Base-by-base conservation (phyloP, 2,888 invertebrate genomes). In the Linnaemya tessellans region DNA sequence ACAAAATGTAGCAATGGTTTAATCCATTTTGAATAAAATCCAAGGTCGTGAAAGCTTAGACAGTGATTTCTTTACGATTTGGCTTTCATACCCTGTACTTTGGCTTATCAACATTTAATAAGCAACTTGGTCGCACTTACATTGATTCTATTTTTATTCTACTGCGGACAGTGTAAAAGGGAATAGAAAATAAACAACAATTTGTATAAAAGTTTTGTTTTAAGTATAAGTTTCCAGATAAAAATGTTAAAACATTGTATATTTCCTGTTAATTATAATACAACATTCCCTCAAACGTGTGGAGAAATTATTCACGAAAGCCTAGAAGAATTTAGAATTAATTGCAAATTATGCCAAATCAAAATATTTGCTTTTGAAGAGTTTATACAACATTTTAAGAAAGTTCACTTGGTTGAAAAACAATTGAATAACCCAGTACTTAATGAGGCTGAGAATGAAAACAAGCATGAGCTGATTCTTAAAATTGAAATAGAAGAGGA, bases 331-430 rank as follows among this genome's bases (percentile, higher is more conserved):
- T 84, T 84, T 46, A 49, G 73, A 18, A 78, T 84, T 8, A 73
- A 73, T 38, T 84, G 84, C 22, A 84, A 67, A 43, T 13, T 84
- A 11, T 84, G 84, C 38, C 73, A 84, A 78, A 78, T 84, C 0
- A 84, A 84, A 64, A 84, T 84, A 80, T 84, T 84, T 10, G 68
- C 81, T 1, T 84, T 81, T 74, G 67, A 81, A 56, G 84, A 84
- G 46, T 84, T 84, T 35, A 41, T 87, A 20, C 58, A 35, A 11
- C 87, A 87, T 64, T 84, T 83, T 15, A 87, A 83, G 54, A 80
- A 84, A 68, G 81, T 80, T 38, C 87, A 87, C 43, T 71, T 79
- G 18, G 58, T 11, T 38, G 56, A 51, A 20, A 20, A 8, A 1
- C 51, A 64, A 58, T 5, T 13, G 20, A 1, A 38, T 2, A 51